Evolutionary conservation across 2,888 invertebrate species (phyloP), one percentile per base, ranked within the genome.

Genomic region (Meandrusa payeni): DNA sequence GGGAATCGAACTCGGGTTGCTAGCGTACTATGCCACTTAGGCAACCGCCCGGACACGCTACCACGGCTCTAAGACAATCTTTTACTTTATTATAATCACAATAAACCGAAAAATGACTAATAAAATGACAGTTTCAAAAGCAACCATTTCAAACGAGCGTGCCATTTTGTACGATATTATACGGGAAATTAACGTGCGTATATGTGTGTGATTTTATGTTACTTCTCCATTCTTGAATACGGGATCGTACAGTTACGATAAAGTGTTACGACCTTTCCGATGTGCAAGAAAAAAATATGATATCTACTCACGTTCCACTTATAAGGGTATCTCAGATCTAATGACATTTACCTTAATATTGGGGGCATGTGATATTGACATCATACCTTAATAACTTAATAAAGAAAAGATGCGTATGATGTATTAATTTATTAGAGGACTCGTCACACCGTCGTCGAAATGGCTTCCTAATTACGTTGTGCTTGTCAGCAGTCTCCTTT

Each of bases 121-220:
- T n/a, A n/a, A n/a, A n/a, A n/a, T n/a, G n/a, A n/a, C n/a, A n/a
- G n/a, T n/a, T n/a, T n/a, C n/a, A n/a, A n/a, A n/a, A n/a, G n/a
- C n/a, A n/a, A n/a, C n/a, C n/a, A n/a, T n/a, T n/a, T n/a, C n/a
- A n/a, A n/a, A n/a, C 2, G 15, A 53, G 59, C n/a, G 27, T 10
- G 11, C 57, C 61, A 68, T 69, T 69, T 76, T 71, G 70, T 76
- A 66, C 61, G 68, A 64, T 67, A 70, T 70, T 73, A 75, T 58
- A 61, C 52, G 64, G 52, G 58, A 65, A 64, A 62, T 63, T 67
- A 66, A 67, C 70, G 72, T 20, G 10, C 26, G 15, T 10, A 23
- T n/a, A n/a, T 77, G 77, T 79, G 77, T 77, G 75, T 76, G 74
- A 76, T 78, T 76, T 77, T 78, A 80, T 66, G 79, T 70, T 67